A percentile compares a stretch with the other conserved stretches of the same genome.
These are phyloP conservation scores for Acromyrmex echinatior DNA, from an alignment of 1,140 invertebrate species.

Conservation along the genomic window DNA sequence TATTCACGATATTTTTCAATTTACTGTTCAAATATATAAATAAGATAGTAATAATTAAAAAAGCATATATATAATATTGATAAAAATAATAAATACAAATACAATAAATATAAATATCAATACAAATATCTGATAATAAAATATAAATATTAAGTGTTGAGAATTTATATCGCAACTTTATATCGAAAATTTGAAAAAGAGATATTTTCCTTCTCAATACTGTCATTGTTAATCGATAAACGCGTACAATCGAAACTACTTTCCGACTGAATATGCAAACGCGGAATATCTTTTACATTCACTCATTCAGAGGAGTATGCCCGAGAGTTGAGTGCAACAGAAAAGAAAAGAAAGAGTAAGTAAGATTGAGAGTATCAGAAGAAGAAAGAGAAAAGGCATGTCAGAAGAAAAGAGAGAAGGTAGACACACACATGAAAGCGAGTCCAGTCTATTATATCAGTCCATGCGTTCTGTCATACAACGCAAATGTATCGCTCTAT, in stretches of 20 bases:
- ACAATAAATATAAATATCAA: neutral
- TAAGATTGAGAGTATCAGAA: neutral
- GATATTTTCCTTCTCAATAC: neutral
- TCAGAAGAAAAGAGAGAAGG: neutral
- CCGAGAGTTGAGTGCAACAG: neutral
- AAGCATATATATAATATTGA: neutral
- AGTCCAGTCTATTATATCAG: constrained; percentile 39
- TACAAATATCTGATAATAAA: neutral
- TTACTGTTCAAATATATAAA: neutral
- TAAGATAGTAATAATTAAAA: neutral
- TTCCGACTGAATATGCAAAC: constrained; percentile 12
- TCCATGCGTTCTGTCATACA: constrained; percentile 71
- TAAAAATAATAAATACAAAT: neutral
- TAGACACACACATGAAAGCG: neutral
- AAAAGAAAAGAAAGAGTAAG: neutral
- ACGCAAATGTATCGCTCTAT: constrained; percentile 70
- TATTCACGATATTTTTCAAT: constrained; percentile 24
- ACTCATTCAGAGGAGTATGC: neutral
- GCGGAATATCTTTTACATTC: constrained; percentile 9
- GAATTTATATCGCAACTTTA: neutral
- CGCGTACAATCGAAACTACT: neutral
- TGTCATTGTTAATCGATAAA: constrained; percentile 32
- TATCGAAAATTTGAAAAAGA: neutral
- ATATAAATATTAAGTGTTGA: neutral
- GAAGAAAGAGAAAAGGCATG: neutral